Evolutionary conservation across 1,140 invertebrate species (phyloP).

Genomic region (Neodiprion lecontei): DNA sequence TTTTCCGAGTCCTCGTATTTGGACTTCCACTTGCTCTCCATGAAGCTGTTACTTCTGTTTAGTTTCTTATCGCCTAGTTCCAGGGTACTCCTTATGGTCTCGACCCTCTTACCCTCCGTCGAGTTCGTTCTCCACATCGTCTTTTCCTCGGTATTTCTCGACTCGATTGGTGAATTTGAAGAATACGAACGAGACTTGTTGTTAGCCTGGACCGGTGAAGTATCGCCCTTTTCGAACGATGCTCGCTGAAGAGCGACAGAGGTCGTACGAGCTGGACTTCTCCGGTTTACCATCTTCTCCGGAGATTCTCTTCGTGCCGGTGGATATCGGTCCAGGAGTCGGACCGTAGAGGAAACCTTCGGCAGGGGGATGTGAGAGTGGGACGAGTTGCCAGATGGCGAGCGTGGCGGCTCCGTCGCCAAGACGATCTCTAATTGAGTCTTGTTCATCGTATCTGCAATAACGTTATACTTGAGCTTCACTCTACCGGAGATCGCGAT

Average conservation of each 20-base stretch:
- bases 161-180: conserved; percentile 33
- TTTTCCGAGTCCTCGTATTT: conserved; percentile 74
- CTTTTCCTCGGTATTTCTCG: conserved; percentile 20
- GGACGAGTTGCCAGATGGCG: conserved; percentile 39
- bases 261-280: not conserved
- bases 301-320: conserved; percentile 28
- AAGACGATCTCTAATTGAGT: conserved; percentile 52
- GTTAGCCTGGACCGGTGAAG: conserved; percentile 34
- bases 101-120: conserved; percentile 1
- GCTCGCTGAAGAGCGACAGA: conserved; percentile 56
- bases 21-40: conserved; percentile 65
- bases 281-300: conserved; percentile 9
- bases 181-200: conserved; percentile 27
- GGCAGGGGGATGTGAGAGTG: conserved; percentile 57
- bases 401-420: conserved; percentile 31
- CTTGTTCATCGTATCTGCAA: conserved; percentile 45
- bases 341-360: conserved; percentile 39
- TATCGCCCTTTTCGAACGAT: conserved; percentile 53
- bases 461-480: not conserved
- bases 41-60: conserved; percentile 46
- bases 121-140: conserved; percentile 20
- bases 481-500: no score
- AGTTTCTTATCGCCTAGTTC: conserved; percentile 28
- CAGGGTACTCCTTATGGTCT: conserved; percentile 23
- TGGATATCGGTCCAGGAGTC: conserved; percentile 42